phyloP scores from a whole-genome alignment of 2,113 vertebrate species.

The Podilymbus podiceps region DNA sequence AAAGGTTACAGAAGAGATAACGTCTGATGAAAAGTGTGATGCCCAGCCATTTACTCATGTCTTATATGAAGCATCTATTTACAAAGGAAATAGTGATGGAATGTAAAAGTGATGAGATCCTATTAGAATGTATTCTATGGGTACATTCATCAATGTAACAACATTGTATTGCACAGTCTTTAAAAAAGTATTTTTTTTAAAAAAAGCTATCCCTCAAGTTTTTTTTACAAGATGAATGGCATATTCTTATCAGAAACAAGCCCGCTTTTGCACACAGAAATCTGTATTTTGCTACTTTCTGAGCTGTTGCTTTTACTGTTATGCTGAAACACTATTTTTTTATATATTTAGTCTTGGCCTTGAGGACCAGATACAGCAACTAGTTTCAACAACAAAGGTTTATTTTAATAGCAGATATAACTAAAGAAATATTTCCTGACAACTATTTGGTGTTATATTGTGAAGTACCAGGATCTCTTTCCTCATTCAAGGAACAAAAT shows the following conservation, averaged over 20 bases:
- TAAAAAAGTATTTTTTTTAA: background rate
- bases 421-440: background rate
- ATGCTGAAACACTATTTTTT: background rate
- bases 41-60: constrained; percentile 29
- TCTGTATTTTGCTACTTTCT: background rate
- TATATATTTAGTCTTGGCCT: background rate
- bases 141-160: background rate
- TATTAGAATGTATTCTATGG: constrained; percentile 25
- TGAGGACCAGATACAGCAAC: background rate
- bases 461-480: background rate
- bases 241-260: background rate
- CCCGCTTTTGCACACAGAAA: background rate
- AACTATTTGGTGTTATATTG: background rate
- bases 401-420: background rate
- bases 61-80: constrained; percentile 47
- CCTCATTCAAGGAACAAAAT: background rate
- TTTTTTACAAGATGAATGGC: background rate
- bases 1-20: constrained; percentile 62
- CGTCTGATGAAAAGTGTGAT: constrained; percentile 30
- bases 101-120: background rate
- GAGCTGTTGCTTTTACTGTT: background rate
- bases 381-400: background rate
- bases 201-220: background rate
- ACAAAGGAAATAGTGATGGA: constrained; percentile 28
- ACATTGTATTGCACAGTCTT: background rate